phyloP scores from a whole-genome alignment of 2,888 invertebrate genomes.

The Peribatodes rhomboidaria region DNA sequence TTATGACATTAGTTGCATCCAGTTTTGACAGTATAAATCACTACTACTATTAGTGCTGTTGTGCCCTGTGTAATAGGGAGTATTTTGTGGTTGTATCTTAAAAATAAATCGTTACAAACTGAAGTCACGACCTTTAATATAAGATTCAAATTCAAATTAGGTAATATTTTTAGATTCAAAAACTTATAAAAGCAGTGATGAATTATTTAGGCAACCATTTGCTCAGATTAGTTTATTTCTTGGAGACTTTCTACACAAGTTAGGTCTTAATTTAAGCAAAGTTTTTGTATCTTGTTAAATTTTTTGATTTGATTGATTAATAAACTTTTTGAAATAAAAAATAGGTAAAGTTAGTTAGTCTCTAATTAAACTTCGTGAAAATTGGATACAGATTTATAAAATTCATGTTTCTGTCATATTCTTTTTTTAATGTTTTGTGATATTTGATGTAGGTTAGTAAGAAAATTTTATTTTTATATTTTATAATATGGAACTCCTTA shows the following conservation, averaged over 20 bases:
- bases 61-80: no score
- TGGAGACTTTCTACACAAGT: background rate
- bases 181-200: constrained; percentile 1
- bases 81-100: background rate
- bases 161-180: background rate
- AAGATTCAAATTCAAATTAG: constrained; percentile 4
- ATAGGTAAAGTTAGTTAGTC: no score
- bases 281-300: background rate
- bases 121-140: background rate
- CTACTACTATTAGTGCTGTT: no score
- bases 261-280: background rate
- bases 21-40: no score
- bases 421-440: no score
- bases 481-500: no score
- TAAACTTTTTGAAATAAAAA: background rate
- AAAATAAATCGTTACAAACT: background rate
- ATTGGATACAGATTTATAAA: no score
- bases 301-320: background rate
- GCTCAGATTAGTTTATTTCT: no score
- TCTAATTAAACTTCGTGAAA: no score
- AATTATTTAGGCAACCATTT: constrained; percentile 1
- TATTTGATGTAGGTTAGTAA: no score
- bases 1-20: background rate
- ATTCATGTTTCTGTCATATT: background rate
- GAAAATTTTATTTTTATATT: no score